Base-by-base conservation (phyloP, 64 coral and sea anemone species). In the Actinia tenebrosa region DNA sequence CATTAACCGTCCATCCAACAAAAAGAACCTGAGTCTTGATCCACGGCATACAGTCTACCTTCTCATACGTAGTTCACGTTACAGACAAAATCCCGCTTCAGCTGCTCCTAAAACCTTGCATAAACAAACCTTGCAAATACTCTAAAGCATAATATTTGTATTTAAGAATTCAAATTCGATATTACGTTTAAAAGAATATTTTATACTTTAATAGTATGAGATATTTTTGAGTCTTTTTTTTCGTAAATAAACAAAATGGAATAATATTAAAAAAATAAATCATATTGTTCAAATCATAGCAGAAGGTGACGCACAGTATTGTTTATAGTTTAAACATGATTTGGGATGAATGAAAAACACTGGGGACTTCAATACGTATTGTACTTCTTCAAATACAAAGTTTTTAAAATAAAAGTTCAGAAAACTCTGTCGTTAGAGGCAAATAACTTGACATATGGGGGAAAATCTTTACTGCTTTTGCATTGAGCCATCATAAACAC, bases 281-380 rank as follows among this genome's bases (percentile, higher is more conserved):
- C 3, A 75, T 42, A 30, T 75, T 75, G 69, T 75, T 42, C 42
- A 75, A 30, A 75, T 7, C 10, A 37, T 27, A 75, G 26, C 22
- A 30, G 26, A 75, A 75, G 69, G 69, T 75, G 69, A 30, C 27
- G 42, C 20, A 75, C 8, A 11, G 9, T 11, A 75, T 30, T 75
- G 69, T 75, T 75, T 75, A 75, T 75, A 75, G 22, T 43, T 75
- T 75, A 42, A 75, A 75, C 69, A 75, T 16, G n/a, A 75, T 75
- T 75, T 75, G 14, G 1, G 7, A 14, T 42, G 10, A 75, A 75
- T 75, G 25, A 25, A 75, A 75, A 37, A 75, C 26, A 75, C 23
- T 27, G 25, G 27, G 13, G 26, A 75, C 69, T 30, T 13, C 25
- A 42, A 7, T 75, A 27, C 3, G 69, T 42, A 75, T 75, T 75